Conservation (phyloP, 2,888 invertebrate species). For the Synanthedon vespiformis region DNA sequence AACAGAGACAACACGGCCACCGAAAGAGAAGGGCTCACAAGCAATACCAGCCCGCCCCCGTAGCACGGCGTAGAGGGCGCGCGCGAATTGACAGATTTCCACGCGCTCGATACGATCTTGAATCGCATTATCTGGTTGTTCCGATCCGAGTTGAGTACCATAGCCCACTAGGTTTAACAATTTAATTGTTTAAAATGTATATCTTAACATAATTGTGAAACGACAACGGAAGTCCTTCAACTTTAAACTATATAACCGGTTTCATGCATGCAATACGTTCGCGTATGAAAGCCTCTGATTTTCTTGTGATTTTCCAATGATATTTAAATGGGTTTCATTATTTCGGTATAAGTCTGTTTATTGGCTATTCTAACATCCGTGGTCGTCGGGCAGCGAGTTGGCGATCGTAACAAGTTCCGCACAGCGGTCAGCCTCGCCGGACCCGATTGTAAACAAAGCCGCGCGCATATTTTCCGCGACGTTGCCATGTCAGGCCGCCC, state of each 20-base stretch:
- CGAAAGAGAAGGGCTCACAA: conserved; percentile 5
- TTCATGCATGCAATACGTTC: conserved; percentile 2
- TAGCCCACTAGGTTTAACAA: conserved; percentile 18
- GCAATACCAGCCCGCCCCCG: conserved; percentile 6
- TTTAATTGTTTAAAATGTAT: conserved; percentile 2
- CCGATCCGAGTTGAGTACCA: conserved; percentile 29
- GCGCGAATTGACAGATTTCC: conserved; percentile 57
- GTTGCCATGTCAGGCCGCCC: conserved; percentile 37
- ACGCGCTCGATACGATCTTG: conserved; percentile 61
- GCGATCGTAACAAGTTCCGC: conserved; percentile 17
- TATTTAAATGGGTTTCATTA: no score
- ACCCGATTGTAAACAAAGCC: conserved; percentile 47
- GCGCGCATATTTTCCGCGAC: conserved; percentile 41
- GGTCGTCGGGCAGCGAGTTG: conserved; percentile 12
- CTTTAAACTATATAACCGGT: conserved; percentile 12
- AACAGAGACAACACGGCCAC: conserved; percentile 31
- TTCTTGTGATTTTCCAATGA: background rate
- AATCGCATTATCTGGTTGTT: conserved; percentile 42
- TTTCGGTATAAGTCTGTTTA: background rate
- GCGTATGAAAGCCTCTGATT: conserved; percentile 7
- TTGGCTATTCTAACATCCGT: background rate
- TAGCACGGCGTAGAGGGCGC: conserved; percentile 36
- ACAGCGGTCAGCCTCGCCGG: conserved; percentile 31
- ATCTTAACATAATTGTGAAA: background rate
- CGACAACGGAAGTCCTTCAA: conserved; percentile 7